These are phyloP conservation scores for Whitmania pigra DNA, from an alignment of 1,140 invertebrate genomes.

Conservation along the genomic window DNA sequence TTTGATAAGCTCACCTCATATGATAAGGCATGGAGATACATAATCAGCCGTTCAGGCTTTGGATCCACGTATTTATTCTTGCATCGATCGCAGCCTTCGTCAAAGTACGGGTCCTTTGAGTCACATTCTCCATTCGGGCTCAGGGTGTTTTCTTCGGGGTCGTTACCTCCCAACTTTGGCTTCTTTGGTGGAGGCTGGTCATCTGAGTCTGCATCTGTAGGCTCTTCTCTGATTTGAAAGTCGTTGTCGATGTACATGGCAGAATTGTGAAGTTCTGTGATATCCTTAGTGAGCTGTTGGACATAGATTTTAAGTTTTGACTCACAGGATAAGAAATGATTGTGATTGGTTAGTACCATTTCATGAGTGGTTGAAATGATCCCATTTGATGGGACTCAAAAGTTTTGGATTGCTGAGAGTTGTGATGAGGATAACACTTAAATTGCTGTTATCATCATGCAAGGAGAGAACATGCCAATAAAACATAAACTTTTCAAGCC, in stretches of 20 bases:
- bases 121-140: background rate
- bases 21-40: slow-evolving; percentile 87
- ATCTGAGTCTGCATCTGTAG: background rate
- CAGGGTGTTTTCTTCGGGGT: background rate
- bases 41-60: slow-evolving; percentile 71
- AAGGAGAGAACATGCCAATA: too few relatives aligned
- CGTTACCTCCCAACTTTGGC: background rate
- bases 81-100: slow-evolving; percentile 81
- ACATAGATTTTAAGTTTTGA: background rate
- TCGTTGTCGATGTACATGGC: background rate
- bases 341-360: background rate
- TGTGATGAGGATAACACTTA: too few relatives aligned
- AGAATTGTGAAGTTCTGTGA: background rate
- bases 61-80: slow-evolving; percentile 79
- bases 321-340: too few relatives aligned
- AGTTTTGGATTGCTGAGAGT: too few relatives aligned
- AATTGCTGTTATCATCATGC: too few relatives aligned
- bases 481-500: too few relatives aligned
- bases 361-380: too few relatives aligned
- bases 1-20: slow-evolving; percentile 42
- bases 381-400: too few relatives aligned
- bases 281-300: background rate
- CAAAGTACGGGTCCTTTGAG: slow-evolving; percentile 39
- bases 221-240: background rate
- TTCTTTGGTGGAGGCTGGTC: background rate